Percentiles rank a stretch among this genome's conserved stretches.
These are phyloP conservation scores for Hydractinia symbiolongicarpus DNA, from an alignment of 30 jellyfish, hydroid and myxozoan species.

Conservation along the genomic window DNA sequence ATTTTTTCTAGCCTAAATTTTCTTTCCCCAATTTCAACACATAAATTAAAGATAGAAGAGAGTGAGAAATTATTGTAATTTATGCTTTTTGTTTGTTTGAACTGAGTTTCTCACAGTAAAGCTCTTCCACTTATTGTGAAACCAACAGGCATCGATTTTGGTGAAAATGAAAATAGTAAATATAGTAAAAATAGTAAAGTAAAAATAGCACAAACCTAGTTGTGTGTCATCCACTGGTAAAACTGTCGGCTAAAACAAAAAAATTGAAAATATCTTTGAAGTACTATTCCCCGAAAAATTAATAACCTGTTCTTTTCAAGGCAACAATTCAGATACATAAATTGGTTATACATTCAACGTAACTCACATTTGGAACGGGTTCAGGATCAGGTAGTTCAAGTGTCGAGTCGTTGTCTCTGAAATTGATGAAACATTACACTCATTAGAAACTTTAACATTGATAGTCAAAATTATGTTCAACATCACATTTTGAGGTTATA, in stretches of 20 bases:
- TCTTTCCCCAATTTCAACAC: too few relatives aligned
- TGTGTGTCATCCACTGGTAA: slow-evolving; percentile 28
- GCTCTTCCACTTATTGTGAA: too few relatives aligned
- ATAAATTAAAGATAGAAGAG: too few relatives aligned
- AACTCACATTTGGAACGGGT: slow-evolving; percentile 67
- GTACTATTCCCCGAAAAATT: neutral
- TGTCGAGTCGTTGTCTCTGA: slow-evolving; percentile 69
- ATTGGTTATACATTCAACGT: neutral
- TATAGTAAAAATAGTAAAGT: neutral
- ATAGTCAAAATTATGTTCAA: too few relatives aligned
- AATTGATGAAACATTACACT: neutral
- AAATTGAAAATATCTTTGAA: neutral
- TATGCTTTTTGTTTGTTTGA: too few relatives aligned
- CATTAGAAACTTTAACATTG: too few relatives aligned
- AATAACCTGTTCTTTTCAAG: neutral
- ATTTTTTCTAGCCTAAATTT: too few relatives aligned
- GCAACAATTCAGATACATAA: too few relatives aligned
- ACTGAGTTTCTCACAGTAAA: too few relatives aligned
- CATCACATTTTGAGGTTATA: too few relatives aligned
- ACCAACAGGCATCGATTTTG: too few relatives aligned
- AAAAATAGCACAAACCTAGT: neutral
- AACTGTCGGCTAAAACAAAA: slow-evolving; percentile 1
- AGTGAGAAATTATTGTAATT: too few relatives aligned
- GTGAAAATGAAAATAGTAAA: neutral
- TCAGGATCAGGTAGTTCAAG: slow-evolving; percentile 83